Percentiles rank a stretch among this genome's conserved stretches.
phyloP scores from a whole-genome alignment of 2,797 vertebrate species.

The Hirundo rustica region DNA sequence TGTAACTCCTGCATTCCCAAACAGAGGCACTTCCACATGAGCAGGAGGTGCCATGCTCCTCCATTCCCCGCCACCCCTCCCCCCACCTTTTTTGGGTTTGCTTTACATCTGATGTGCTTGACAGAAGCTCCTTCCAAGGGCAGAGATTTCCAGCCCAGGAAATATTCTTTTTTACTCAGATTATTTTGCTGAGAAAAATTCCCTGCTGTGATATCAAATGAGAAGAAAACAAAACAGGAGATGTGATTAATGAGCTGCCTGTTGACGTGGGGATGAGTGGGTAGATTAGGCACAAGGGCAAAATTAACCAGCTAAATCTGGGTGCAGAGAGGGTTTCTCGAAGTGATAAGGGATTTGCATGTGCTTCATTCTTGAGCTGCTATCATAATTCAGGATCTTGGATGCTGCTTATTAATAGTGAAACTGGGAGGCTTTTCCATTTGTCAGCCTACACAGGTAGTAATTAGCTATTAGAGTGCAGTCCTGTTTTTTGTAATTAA shows the following conservation, averaged over 20 bases:
- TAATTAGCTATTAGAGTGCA: constrained; percentile 48
- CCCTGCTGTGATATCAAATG: constrained; percentile 12
- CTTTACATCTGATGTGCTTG: not conserved
- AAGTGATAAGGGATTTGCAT: not conserved
- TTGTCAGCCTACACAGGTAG: constrained; percentile 7
- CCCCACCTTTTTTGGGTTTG: not conserved
- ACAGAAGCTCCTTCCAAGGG: not conserved
- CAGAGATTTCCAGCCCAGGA: not conserved
- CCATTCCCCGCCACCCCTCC: not conserved
- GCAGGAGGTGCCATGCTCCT: not conserved
- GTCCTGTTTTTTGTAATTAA: constrained; percentile 56
- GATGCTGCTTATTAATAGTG: constrained; percentile 27
- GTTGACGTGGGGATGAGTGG: not conserved
- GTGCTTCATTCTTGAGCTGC: not conserved
- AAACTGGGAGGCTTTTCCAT: constrained; percentile 35
- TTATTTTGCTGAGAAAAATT: constrained; percentile 9
- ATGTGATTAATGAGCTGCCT: constrained; percentile 30
- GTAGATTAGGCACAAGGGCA: not conserved
- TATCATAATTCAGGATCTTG: not conserved
- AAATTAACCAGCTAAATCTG: not conserved
- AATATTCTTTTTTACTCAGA: not conserved
- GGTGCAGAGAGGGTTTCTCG: not conserved
- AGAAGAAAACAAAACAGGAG: constrained; percentile 14
- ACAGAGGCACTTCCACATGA: not conserved
- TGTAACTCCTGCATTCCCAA: not conserved